Evolutionary conservation across 2,888 invertebrate species (phyloP).

Genomic region (Saturnia japonica): DNA sequence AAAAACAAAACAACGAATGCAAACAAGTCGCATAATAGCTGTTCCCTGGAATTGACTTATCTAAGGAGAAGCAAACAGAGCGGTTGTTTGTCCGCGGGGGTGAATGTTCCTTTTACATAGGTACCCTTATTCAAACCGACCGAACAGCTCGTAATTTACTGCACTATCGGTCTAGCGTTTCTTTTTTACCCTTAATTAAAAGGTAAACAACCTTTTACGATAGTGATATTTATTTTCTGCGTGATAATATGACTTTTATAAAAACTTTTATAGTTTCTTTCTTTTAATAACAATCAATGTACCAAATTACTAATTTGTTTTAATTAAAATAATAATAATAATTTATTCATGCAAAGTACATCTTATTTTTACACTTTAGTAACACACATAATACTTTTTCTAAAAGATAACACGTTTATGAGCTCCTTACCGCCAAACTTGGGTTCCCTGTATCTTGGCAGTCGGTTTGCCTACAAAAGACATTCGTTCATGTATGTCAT

Average conservation of each 20-base stretch:
- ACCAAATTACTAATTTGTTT: no score
- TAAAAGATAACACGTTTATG: no score
- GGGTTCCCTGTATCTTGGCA: no score
- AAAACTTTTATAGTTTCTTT: no score
- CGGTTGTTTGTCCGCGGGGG: slow-evolving; percentile 40
- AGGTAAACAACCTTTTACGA: slow-evolving; percentile 4
- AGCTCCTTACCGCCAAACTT: no score
- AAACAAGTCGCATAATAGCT: slow-evolving; percentile 48
- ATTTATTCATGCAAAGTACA: no score
- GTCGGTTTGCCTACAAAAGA: no score
- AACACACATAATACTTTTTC: no score
- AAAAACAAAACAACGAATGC: slow-evolving; percentile 42
- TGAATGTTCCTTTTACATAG: slow-evolving; percentile 44
- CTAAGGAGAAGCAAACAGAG: slow-evolving; percentile 36
- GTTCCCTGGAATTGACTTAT: slow-evolving; percentile 49
- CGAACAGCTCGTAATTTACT: slow-evolving; percentile 36
- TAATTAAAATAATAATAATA: no score
- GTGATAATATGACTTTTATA: not conserved
- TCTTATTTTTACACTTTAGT: no score
- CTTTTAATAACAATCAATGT: no score
- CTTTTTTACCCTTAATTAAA: slow-evolving; percentile 22
- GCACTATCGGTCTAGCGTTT: slow-evolving; percentile 21
- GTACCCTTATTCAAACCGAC: slow-evolving; percentile 38
- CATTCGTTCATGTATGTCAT: no score
- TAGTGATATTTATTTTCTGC: not conserved